Evolutionary conservation across 1,140 invertebrate species (phyloP), one percentile per base, ranked within the genome.

Genomic region (Propsilocerus akamusi): DNA sequence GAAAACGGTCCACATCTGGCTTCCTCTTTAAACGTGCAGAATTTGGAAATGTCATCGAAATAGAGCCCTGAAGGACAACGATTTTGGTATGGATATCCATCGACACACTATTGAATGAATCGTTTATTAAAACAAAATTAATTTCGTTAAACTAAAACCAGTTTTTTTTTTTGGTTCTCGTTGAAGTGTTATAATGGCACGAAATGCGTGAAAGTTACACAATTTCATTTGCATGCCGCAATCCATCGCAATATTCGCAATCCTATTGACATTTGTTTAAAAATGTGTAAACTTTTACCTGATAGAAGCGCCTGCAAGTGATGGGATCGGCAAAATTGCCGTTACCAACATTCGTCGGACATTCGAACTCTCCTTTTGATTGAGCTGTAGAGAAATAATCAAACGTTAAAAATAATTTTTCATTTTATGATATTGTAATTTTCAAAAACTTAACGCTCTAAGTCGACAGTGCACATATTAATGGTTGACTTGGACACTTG

Each of bases 311-410:
- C 53, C 86, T 73, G 59, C 87, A 92, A 6, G 84, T 89, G 14
- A 73, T 78, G 4, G 87, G 87, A 69, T 93, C 87, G n/a, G 87
- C 86, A 64, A 83, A 92, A 59, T 90, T 88, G 48, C 88, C 88
- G 62, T 89, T 88, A 53, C 84, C 88, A 56, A 78, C 75, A 17
- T 74, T 74, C 56, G 77, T 75, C 3, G 83, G 83, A 60, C 84
- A 87, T 49, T 63, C 64, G 54, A 83, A 87, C 51, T 79, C 76
- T 54, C 77, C 74, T 20, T 41, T 41, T 41, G 34, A 41, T 20
- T 41, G 34, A 20, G 34, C 34, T 41, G 14, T 10, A 41, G 22
- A 5, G 8, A 4, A 37, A 37, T 4, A 30, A 30, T 30, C 14
- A 12, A 3, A 30, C 3, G 14, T 12, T 12, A 30, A 30, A 30